phyloP scores from a whole-genome alignment of 2,113 vertebrate species.

The Pituophis catenifer region DNA sequence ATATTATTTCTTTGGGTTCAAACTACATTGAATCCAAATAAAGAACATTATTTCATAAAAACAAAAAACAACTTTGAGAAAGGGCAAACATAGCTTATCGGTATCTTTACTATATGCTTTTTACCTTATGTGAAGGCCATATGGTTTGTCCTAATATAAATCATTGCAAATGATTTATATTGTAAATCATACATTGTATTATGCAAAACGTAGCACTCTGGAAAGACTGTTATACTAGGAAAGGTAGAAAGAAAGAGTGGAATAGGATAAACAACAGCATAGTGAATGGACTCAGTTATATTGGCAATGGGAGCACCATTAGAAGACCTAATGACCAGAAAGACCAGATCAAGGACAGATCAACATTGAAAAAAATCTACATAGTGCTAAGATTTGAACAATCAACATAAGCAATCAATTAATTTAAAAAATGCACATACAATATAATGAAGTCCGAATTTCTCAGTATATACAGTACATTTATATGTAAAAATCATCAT shows the following conservation, averaged over 20 bases:
- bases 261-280: neutral
- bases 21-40: neutral
- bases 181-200: too few species aligned
- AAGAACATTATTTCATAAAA: conserved; percentile 8
- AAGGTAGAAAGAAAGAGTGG: neutral
- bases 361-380: too few species aligned
- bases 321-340: too few species aligned
- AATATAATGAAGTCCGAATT: too few species aligned
- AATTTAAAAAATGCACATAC: too few species aligned
- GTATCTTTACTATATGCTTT: neutral
- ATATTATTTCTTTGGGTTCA: neutral
- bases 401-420: too few species aligned
- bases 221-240: neutral
- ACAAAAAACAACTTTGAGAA: neutral
- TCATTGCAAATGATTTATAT: too few species aligned
- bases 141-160: neutral
- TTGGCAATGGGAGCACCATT: too few species aligned
- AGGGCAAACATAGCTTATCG: neutral
- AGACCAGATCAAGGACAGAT: too few species aligned
- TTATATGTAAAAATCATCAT: too few species aligned
- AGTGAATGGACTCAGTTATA: neutral
- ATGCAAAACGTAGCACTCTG: neutral
- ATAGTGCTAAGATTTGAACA: too few species aligned
- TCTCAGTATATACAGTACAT: too few species aligned
- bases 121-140: neutral